Base-by-base conservation (phyloP, 1,140 invertebrate genomes). In the Drosophila albomicans region DNA sequence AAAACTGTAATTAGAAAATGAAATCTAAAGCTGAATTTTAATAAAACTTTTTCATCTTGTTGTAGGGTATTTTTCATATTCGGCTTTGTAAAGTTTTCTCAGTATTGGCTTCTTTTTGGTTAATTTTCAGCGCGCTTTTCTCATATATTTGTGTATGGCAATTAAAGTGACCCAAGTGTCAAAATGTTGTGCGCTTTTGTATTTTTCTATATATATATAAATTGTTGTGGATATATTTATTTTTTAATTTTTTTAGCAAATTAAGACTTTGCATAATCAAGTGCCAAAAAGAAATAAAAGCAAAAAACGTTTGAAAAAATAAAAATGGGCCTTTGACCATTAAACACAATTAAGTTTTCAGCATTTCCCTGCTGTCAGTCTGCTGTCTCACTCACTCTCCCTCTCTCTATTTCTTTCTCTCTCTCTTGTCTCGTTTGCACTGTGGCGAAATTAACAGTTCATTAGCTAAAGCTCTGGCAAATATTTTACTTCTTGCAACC, bases 181-280 rank as follows among this genome's bases (percentile, higher is more conserved):
- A 57, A 64, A 25, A 43, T 20, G 52, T 49, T 66, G 46, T 11
- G 63, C 57, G 49, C 15, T 46, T 65, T 52, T 28, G 82, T 82
- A 82, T 20, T 57, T 20, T 56, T 38, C 20, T 63, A 4, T 58
- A 3, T 58, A 3, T 58, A 25, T 25, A 25, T 25, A 25, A 25
- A 25, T 25, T 25, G 20, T 25, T 25, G 20, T 25, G 2, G 20
- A 25, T 25, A 25, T 25, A 25, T 25, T 25, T 4, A 25, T 25
- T 25, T 25, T 45, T 58, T n/a, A 1, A 45, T 45, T 45, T 72
- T 61, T 64, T 43, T 32, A 45, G 32, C 73, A 79, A 79, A 76
- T 79, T 79, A 70, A 85, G 81, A 79, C 84, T 88, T 87, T 88
- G 84, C 84, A 88, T 88, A 87, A 87, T 88, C 84, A 78, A 87